Evolutionary conservation across 2,113 vertebrate genomes (phyloP).

Genomic region (Accipiter virgatus): DNA sequence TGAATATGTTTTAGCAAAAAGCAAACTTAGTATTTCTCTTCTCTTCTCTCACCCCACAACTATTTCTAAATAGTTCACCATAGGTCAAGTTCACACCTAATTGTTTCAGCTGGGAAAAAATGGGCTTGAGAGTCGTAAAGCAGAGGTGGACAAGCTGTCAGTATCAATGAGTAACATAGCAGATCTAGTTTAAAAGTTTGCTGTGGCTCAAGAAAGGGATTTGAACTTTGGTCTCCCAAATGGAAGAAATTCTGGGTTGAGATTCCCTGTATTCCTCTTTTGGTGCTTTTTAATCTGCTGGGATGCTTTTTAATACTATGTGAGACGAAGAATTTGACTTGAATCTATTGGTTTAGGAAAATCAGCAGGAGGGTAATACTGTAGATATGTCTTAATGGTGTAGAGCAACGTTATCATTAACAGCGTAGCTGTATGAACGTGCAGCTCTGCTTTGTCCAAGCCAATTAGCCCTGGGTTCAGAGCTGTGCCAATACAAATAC

Average conservation of each 20-base stretch:
- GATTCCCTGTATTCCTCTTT: background rate
- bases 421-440: background rate
- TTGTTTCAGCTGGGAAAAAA: background rate
- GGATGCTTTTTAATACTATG: background rate
- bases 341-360: background rate
- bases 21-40: background rate
- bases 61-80: background rate
- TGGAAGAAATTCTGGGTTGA: background rate
- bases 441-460: background rate
- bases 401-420: background rate
- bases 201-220: background rate
- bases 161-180: background rate
- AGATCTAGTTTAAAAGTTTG: background rate
- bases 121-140: background rate
- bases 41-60: background rate
- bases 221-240: background rate
- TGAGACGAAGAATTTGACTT: background rate
- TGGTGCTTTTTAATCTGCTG: background rate
- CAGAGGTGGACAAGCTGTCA: background rate
- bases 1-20: background rate
- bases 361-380: background rate
- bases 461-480: background rate
- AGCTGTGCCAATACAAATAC: background rate
- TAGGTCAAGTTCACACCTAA: background rate
- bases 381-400: background rate